Evolutionary conservation across 2,888 invertebrate species (phyloP).

Genomic region (Microctonus aethiopoides): DNA sequence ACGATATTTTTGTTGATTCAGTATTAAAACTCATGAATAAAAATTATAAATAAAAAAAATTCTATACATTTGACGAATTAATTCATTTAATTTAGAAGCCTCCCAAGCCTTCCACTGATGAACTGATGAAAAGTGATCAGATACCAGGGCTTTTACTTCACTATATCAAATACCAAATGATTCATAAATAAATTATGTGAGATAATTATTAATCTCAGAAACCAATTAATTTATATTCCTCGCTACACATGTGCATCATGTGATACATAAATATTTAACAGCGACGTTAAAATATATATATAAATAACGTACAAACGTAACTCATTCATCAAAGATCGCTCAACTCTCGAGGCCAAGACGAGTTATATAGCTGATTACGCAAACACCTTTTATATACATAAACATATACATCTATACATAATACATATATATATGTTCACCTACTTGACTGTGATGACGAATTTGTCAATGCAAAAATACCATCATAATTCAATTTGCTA

Average conservation of each 20-base stretch:
- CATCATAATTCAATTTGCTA: background rate
- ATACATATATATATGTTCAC: background rate
- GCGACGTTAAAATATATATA: background rate
- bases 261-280: background rate
- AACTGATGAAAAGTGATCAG: too few relatives aligned
- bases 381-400: slow-evolving; percentile 19
- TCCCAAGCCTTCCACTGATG: too few relatives aligned
- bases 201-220: slow-evolving; percentile 34
- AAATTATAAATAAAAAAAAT: too few relatives aligned
- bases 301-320: background rate
- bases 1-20: too few relatives aligned
- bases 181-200: background rate
- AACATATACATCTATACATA: background rate
- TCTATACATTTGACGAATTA: too few relatives aligned
- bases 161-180: too few relatives aligned
- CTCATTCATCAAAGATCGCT: slow-evolving; percentile 41
- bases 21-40: too few relatives aligned
- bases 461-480: background rate
- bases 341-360: slow-evolving; percentile 43
- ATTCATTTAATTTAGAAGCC: too few relatives aligned
- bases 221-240: slow-evolving; percentile 61
- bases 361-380: slow-evolving; percentile 27
- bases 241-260: background rate
- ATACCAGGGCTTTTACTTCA: too few relatives aligned
- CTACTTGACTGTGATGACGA: background rate